A percentile compares a stretch with the other conserved stretches of the same genome.
phyloP scores from a whole-genome alignment of 2,888 invertebrate species.

The Synanthedon vespiformis region DNA sequence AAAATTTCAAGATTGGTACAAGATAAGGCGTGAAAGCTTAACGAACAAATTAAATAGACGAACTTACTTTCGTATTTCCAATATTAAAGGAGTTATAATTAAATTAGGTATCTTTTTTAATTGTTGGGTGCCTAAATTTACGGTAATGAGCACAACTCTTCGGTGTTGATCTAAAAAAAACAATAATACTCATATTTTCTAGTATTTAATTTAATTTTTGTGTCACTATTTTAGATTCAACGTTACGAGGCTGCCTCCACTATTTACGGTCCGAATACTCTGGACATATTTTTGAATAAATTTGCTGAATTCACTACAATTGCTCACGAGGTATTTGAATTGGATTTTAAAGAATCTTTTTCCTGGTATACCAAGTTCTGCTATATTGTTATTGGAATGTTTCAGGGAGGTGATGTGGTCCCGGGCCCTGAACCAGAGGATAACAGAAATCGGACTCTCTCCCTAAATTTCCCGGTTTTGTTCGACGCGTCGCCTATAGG shows the following conservation, averaged over 20 bases:
- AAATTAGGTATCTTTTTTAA: no score
- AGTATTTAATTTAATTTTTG: no score
- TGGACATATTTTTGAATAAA: slow-evolving; percentile 80
- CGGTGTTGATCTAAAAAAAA: no score
- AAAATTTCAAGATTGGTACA: no score
- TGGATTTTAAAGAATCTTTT: neutral
- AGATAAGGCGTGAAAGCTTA: no score
- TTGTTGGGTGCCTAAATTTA: no score
- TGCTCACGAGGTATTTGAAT: slow-evolving; percentile 49
- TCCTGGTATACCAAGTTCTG: no score
- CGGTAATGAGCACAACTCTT: no score
- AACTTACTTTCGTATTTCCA: no score
- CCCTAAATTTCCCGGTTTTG: slow-evolving; percentile 79
- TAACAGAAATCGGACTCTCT: slow-evolving; percentile 75
- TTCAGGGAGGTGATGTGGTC: slow-evolving; percentile 52
- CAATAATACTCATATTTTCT: no score
- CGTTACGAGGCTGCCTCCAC: slow-evolving; percentile 91
- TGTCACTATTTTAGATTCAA: slow-evolving; percentile 73
- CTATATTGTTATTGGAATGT: slow-evolving; percentile 1
- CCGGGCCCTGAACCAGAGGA: slow-evolving; percentile 79
- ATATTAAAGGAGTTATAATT: no score
- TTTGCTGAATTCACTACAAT: slow-evolving; percentile 73
- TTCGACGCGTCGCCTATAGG: slow-evolving; percentile 79
- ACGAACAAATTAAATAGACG: no score
- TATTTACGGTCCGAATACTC: slow-evolving; percentile 84